Evolutionary conservation across 2,113 vertebrate genomes (phyloP).

Genomic region (Channa argus): DNA sequence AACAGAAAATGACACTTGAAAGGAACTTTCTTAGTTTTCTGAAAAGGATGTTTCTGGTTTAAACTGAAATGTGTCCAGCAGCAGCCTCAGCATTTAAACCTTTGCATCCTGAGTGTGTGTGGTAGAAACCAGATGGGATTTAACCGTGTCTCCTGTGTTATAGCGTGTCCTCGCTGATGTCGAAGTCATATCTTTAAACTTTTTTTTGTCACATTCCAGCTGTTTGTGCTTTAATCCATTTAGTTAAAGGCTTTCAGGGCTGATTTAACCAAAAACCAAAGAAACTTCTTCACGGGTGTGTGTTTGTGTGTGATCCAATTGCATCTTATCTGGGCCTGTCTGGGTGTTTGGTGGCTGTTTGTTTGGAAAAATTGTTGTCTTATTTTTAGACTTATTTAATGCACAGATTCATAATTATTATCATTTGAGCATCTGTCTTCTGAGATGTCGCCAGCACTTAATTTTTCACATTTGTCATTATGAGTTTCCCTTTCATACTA

Average conservation of each 20-base stretch:
- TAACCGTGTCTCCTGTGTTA: not conserved
- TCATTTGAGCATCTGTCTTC: slow-evolving; percentile 58
- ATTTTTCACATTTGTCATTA: slow-evolving; percentile 39
- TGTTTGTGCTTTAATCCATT: slow-evolving; percentile 51
- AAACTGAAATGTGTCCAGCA: too few relatives aligned
- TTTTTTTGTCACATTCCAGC: slow-evolving; percentile 72
- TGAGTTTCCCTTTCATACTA: slow-evolving; percentile 25
- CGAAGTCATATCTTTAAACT: slow-evolving; percentile 12
- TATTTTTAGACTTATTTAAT: slow-evolving; percentile 74
- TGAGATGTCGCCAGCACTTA: slow-evolving; percentile 62
- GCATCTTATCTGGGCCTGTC: slow-evolving; percentile 18
- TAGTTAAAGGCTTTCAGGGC: slow-evolving; percentile 38
- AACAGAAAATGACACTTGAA: too few relatives aligned
- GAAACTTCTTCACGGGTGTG: slow-evolving; percentile 47
- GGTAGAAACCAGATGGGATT: not conserved
- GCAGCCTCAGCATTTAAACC: too few relatives aligned
- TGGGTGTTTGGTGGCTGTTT: slow-evolving; percentile 26
- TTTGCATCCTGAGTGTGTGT: too few relatives aligned
- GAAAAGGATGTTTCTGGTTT: too few relatives aligned
- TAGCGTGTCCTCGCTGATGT: not conserved
- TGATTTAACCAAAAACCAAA: slow-evolving; percentile 52
- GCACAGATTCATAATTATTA: slow-evolving; percentile 71
- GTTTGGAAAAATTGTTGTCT: slow-evolving; percentile 39
- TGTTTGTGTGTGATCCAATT: slow-evolving; percentile 56
- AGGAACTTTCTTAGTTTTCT: too few relatives aligned